Conservation (phyloP, 2,797 vertebrate species). For the Mionectes olivaceus region DNA sequence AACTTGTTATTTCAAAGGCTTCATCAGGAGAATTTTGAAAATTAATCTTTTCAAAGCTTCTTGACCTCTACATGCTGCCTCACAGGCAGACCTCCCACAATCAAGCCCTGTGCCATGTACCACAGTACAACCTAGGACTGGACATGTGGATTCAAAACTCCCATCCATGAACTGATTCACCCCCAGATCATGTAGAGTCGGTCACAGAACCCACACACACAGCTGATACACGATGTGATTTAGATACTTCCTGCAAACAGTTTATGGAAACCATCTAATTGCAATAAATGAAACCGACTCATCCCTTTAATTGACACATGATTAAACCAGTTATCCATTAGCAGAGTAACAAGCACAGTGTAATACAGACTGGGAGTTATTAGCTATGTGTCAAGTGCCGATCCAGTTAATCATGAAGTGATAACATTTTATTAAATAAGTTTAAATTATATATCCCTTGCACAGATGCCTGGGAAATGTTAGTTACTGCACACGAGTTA, state of each 20-base stretch:
- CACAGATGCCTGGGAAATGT: conserved; percentile 46
- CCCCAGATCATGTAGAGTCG: neutral
- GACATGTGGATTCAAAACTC: neutral
- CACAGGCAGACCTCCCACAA: neutral
- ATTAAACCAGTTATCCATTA: conserved; percentile 63
- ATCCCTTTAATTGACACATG: conserved; percentile 62
- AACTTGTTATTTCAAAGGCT: neutral
- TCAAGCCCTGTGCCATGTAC: accelerated
- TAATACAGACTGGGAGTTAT: conserved; percentile 33
- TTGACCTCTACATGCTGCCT: neutral
- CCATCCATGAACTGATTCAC: conserved; percentile 16
- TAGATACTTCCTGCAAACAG: conserved; percentile 64
- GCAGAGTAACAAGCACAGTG: conserved; percentile 24
- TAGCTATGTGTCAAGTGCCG: conserved; percentile 3
- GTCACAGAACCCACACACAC: conserved; percentile 23
- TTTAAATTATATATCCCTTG: conserved; percentile 19
- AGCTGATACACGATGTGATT: neutral
- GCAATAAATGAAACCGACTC: conserved; percentile 61
- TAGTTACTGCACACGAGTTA: neutral
- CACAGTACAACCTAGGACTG: neutral
- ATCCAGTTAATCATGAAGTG: conserved; percentile 52
- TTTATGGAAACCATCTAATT: conserved; percentile 44
- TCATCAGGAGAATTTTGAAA: neutral
- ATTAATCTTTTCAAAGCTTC: neutral
- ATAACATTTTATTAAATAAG: conserved; percentile 40